Evolutionary conservation across 2,113 vertebrate species (phyloP).

Genomic region (Zosterops hypoxanthus): DNA sequence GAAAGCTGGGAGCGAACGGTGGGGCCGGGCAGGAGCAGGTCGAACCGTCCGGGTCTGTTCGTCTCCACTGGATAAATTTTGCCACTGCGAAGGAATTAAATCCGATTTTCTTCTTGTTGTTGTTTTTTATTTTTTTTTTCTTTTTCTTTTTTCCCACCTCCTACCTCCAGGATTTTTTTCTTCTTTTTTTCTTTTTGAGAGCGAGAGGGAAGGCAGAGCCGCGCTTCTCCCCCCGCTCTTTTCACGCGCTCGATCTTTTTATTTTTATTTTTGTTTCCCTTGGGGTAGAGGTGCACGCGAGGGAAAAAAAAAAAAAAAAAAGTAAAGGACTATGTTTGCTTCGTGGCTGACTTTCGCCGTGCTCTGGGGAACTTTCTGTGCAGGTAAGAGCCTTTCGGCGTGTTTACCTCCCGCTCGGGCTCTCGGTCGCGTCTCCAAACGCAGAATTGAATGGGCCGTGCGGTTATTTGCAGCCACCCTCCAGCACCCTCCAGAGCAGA

Average conservation of each 20-base stretch:
- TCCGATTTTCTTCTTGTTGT: background rate
- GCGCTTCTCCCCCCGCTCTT: background rate
- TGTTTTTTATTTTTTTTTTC: background rate
- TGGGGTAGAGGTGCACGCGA: slow-evolving; percentile 22
- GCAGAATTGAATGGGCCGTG: slow-evolving; percentile 53
- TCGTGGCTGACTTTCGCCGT: slow-evolving; percentile 80
- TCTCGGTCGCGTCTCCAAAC: background rate
- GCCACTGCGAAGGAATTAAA: slow-evolving; percentile 55
- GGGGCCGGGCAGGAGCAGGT: background rate
- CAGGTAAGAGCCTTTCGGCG: slow-evolving; percentile 76
- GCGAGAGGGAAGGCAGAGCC: background rate
- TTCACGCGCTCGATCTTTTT: slow-evolving; percentile 21
- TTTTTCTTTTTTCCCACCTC: background rate
- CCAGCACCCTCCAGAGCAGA: background rate
- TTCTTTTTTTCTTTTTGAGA: background rate
- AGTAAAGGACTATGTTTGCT: slow-evolving; percentile 78
- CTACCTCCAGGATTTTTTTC: background rate
- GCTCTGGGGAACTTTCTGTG: slow-evolving; percentile 84
- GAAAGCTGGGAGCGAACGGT: slow-evolving; percentile 45
- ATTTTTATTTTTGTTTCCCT: slow-evolving; percentile 73
- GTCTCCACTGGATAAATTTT: slow-evolving; percentile 27
- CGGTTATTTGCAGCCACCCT: background rate
- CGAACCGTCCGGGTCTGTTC: background rate
- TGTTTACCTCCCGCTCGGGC: slow-evolving; percentile 37
- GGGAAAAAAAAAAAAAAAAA: slow-evolving; percentile 35